These are phyloP conservation scores for Pungitius pungitius DNA, from an alignment of 2,113 vertebrate genomes.

Conservation along the genomic window DNA sequence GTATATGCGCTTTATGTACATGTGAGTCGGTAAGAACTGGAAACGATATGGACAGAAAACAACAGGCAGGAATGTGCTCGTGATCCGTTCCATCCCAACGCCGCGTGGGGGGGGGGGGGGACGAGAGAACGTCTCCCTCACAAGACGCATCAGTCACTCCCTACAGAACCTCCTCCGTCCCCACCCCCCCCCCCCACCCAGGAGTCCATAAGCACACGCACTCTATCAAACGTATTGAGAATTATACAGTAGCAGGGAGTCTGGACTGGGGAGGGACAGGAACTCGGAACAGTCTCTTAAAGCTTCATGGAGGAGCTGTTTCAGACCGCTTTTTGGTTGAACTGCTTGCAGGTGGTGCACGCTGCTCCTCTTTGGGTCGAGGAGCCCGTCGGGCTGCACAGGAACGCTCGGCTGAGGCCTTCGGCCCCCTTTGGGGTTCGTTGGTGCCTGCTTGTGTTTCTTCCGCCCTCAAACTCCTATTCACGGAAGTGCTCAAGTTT, in stretches of 20 bases:
- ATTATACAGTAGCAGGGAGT: conserved; percentile 64
- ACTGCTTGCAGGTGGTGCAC: not conserved
- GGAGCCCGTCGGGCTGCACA: not conserved
- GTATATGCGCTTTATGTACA: conserved; percentile 81
- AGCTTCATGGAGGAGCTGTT: too few relatives aligned
- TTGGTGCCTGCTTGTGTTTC: not conserved
- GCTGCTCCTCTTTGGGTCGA: not conserved
- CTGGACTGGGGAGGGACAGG: conserved; percentile 5
- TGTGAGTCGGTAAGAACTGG: conserved; percentile 74
- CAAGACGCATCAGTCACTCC: conserved; percentile 25
- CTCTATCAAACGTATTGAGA: conserved; percentile 62
- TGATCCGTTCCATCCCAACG: conserved; percentile 67
- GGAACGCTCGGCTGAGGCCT: not conserved
- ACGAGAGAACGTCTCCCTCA: conserved; percentile 25
- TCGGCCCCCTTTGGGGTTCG: too few relatives aligned
- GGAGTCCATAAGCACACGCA: conserved; percentile 15
- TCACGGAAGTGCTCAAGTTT: not conserved
- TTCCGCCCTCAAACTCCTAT: not conserved
- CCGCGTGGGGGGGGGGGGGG: not conserved
- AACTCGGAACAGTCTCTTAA: not conserved
- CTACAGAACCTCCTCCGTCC: conserved; percentile 23
- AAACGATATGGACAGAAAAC: conserved; percentile 67
- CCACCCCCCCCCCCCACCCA: conserved; percentile 20
- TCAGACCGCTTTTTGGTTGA: not conserved
- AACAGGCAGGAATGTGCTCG: conserved; percentile 81